These are phyloP conservation scores for Scaptodrosophila lebanonensis DNA, from an alignment of 1,140 invertebrate species.

Conservation along the genomic window DNA sequence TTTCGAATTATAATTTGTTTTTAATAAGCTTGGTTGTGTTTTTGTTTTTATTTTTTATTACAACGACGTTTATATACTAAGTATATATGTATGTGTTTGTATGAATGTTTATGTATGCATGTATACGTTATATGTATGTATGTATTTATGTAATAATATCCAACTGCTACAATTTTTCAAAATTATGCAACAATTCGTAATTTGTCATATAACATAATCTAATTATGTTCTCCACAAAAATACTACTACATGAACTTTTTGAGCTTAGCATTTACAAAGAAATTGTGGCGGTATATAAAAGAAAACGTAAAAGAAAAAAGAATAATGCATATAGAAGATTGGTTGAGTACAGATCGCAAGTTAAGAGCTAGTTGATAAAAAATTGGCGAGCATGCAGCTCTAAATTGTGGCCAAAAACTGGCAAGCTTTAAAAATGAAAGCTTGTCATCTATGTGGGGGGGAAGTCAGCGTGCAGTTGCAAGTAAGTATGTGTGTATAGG, in stretches of 20 bases:
- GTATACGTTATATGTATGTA: constrained; percentile 31
- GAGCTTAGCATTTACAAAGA: constrained; percentile 73
- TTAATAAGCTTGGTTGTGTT: constrained; percentile 22
- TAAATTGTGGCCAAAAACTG: too few relatives aligned
- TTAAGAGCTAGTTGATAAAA: constrained; percentile 25
- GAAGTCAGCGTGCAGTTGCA: neutral
- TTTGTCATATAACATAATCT: constrained; percentile 72
- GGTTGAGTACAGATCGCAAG: constrained; percentile 16
- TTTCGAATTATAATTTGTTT: constrained; percentile 50
- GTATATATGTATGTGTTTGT: constrained; percentile 58
- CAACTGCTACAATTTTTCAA: constrained; percentile 66
- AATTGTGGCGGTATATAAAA: constrained; percentile 46
- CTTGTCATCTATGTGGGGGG: constrained; percentile 3
- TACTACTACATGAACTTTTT: constrained; percentile 64
- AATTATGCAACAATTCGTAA: constrained; percentile 55
- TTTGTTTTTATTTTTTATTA: constrained; percentile 52
- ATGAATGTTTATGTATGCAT: constrained; percentile 43
- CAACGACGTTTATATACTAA: constrained; percentile 66
- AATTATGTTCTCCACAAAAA: constrained; percentile 54
- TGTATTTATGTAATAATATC: constrained; percentile 66
- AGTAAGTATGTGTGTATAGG: too few relatives aligned
- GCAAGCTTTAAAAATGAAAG: too few relatives aligned
- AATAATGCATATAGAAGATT: constrained; percentile 52
- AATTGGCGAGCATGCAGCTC: too few relatives aligned
- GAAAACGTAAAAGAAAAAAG: constrained; percentile 36